These are phyloP conservation scores for Henicopernis longicauda DNA, from an alignment of 2,113 vertebrate species.

Conservation along the genomic window DNA sequence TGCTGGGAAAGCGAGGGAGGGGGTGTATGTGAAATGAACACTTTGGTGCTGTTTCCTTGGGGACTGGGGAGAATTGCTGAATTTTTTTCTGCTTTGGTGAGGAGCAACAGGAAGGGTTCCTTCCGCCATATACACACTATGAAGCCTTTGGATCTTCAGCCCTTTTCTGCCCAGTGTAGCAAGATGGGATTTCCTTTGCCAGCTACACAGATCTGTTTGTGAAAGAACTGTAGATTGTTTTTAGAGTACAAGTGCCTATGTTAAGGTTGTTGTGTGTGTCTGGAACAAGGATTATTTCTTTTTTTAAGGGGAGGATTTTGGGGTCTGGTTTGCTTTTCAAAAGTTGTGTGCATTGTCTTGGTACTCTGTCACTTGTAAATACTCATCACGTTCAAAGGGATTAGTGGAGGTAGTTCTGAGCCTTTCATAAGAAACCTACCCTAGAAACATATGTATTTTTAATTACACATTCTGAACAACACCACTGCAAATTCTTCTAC, in stretches of 20 bases:
- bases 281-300: neutral
- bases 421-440: neutral
- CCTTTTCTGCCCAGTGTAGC: neutral
- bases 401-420: neutral
- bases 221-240: neutral
- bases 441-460: neutral
- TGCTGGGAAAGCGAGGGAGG: neutral
- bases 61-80: neutral
- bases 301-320: neutral
- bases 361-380: neutral
- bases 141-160: neutral
- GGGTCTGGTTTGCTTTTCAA: neutral
- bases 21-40: neutral
- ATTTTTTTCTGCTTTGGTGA: neutral
- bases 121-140: accelerated
- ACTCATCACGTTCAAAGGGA: neutral
- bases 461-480: neutral
- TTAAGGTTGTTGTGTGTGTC: neutral
- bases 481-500: neutral
- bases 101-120: neutral
- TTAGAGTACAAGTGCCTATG: neutral
- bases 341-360: neutral
- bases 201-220: neutral
- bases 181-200: neutral
- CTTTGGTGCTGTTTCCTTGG: neutral